These are phyloP conservation scores for Perccottus glenii DNA, from an alignment of 2,113 vertebrate species.

Conservation along the genomic window DNA sequence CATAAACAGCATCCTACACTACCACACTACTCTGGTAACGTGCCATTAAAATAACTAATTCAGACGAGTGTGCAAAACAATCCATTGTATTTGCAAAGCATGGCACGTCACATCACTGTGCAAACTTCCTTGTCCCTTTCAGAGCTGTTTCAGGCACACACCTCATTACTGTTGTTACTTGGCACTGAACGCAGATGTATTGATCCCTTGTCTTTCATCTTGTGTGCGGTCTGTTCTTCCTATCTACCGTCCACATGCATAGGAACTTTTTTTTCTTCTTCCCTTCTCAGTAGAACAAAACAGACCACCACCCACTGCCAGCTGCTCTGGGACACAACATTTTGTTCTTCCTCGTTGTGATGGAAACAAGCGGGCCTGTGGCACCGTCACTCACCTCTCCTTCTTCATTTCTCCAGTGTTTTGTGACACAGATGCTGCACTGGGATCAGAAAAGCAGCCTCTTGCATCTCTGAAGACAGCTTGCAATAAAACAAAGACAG, in stretches of 20 bases:
- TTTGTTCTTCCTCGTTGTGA: constrained; percentile 28
- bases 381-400: constrained; percentile 38
- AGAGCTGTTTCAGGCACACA: not conserved
- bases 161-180: constrained; percentile 7
- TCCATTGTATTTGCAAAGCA: too few species aligned
- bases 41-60: too few species aligned
- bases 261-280: constrained; percentile 26
- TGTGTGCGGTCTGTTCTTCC: constrained; percentile 32
- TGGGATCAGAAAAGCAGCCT: constrained; percentile 20
- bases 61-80: too few species aligned
- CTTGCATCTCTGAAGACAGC: constrained; percentile 14
- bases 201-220: constrained; percentile 46
- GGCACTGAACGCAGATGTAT: constrained; percentile 4
- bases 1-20: too few species aligned
- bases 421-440: constrained; percentile 11
- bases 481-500: constrained; percentile 19
- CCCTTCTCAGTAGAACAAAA: constrained; percentile 40
- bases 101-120: too few species aligned
- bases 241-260: constrained; percentile 16
- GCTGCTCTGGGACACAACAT: constrained; percentile 34
- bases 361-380: constrained; percentile 25
- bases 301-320: constrained; percentile 33
- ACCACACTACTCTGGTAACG: too few species aligned
- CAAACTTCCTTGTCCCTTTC: not conserved
- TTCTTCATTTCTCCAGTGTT: not conserved